Conservation (phyloP, 2,888 invertebrate genomes). For the Trachelus troglodyta region DNA sequence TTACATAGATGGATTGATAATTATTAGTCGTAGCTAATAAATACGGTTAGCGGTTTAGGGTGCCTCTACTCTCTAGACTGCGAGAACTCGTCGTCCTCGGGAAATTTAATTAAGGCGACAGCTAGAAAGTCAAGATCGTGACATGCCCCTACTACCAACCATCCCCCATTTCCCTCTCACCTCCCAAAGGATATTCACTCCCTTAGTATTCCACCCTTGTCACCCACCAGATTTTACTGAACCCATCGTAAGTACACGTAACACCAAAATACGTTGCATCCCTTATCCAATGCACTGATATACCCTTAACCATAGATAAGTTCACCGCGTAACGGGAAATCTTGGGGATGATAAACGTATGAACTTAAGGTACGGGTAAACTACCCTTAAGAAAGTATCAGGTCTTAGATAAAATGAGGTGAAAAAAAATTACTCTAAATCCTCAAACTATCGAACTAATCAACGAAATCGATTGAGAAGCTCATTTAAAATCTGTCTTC, state of each 20-base stretch:
- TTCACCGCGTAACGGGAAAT: neutral
- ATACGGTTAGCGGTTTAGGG: neutral
- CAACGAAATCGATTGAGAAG: neutral
- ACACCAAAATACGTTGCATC: neutral
- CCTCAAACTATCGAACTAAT: neutral
- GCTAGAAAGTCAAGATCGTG: conserved; percentile 45
- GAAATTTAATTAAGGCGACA: conserved; percentile 35
- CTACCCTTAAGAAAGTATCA: neutral
- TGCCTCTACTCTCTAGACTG: neutral
- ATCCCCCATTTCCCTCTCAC: neutral
- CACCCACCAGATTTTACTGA: neutral
- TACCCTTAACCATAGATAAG: neutral
- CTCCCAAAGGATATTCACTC: conserved; percentile 11
- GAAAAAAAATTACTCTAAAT: neutral
- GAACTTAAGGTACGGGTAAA: neutral
- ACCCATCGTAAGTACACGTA: neutral
- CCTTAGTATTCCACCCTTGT: conserved; percentile 9
- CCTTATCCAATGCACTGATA: neutral
- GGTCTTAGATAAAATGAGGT: neutral
- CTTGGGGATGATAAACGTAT: neutral
- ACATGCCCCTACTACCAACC: conserved; percentile 6
- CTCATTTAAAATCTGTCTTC: neutral
- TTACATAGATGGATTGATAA: neutral
- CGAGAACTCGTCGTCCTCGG: neutral
- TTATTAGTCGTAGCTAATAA: neutral